phyloP scores from a whole-genome alignment of 2,888 invertebrate genomes.

The Macropis europaea region DNA sequence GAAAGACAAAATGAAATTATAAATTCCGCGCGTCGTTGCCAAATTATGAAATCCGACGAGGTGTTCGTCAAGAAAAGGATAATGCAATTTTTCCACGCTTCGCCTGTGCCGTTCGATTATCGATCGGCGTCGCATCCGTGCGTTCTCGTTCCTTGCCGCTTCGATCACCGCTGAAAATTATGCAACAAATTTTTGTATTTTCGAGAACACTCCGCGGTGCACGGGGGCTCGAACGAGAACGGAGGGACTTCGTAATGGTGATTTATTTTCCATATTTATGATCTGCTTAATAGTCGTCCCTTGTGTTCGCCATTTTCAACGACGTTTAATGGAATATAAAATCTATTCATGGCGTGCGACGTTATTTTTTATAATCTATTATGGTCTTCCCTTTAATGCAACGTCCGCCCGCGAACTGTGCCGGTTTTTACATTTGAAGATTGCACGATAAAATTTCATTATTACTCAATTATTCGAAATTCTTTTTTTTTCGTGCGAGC shows the following conservation, averaged over 20 bases:
- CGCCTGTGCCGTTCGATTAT: slow-evolving; percentile 60
- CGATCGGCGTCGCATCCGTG: slow-evolving; percentile 62
- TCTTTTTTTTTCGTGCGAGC: too few species aligned
- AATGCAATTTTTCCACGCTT: slow-evolving; percentile 63
- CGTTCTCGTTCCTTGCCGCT: slow-evolving; percentile 43
- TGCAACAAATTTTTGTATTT: slow-evolving; percentile 57
- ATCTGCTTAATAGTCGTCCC: slow-evolving; percentile 57
- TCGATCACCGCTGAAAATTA: slow-evolving; percentile 57
- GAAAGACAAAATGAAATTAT: slow-evolving; percentile 47
- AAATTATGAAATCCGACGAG: slow-evolving; percentile 62
- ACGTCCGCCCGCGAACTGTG: neutral
- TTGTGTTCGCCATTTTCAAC: slow-evolving; percentile 43
- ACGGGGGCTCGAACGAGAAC: slow-evolving; percentile 13
- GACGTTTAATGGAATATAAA: slow-evolving; percentile 47
- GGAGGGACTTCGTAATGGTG: slow-evolving; percentile 12
- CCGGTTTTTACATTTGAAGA: too few species aligned
- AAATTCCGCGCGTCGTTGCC: slow-evolving; percentile 62
- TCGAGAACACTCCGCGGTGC: slow-evolving; percentile 5
- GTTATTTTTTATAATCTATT: slow-evolving; percentile 17
- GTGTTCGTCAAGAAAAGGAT: slow-evolving; percentile 64
- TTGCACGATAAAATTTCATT: too few species aligned
- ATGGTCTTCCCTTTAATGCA: neutral
- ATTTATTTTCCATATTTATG: slow-evolving; percentile 58
- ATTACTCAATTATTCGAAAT: too few species aligned
- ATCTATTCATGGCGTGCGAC: slow-evolving; percentile 5